These are phyloP conservation scores for Chouioia cunea DNA, from an alignment of 2,888 invertebrate species.

Conservation along the genomic window DNA sequence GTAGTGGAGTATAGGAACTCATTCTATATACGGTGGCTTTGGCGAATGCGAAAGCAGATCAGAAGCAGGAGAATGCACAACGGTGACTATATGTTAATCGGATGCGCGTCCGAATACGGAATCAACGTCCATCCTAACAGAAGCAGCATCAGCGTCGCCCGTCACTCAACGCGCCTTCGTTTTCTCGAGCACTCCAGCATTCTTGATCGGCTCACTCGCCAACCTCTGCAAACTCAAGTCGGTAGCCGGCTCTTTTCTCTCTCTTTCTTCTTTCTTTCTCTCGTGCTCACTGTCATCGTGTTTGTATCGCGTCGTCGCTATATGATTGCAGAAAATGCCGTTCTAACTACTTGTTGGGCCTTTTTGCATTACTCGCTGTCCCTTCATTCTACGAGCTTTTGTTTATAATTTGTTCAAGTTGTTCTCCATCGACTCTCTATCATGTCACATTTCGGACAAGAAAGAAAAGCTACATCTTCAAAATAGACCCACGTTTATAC, in stretches of 20 bases:
- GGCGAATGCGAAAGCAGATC: too few relatives aligned
- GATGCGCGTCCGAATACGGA: conserved; percentile 64
- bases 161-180: conserved; percentile 15
- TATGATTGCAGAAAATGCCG: conserved; percentile 54
- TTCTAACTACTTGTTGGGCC: conserved; percentile 24
- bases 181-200: conserved; percentile 1
- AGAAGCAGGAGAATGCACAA: conserved; percentile 46
- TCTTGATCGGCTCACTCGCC: conserved; percentile 8
- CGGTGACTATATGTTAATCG: conserved; percentile 66
- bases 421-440: neutral
- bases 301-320: conserved; percentile 47
- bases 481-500: too few relatives aligned
- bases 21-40: too few relatives aligned
- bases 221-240: too few relatives aligned
- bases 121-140: conserved; percentile 52
- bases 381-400: conserved; percentile 3
- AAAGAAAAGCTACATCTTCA: too few relatives aligned
- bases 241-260: conserved; percentile 24
- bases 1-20: too few relatives aligned
- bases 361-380: conserved; percentile 9
- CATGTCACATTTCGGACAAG: too few relatives aligned
- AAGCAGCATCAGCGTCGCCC: conserved; percentile 50
- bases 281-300: conserved; percentile 47
- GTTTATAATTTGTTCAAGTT: conserved; percentile 3
- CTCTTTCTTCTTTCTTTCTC: conserved; percentile 52